Evolutionary conservation across 2,888 invertebrate species (phyloP).

Genomic region (Platerodrilus igneus): DNA sequence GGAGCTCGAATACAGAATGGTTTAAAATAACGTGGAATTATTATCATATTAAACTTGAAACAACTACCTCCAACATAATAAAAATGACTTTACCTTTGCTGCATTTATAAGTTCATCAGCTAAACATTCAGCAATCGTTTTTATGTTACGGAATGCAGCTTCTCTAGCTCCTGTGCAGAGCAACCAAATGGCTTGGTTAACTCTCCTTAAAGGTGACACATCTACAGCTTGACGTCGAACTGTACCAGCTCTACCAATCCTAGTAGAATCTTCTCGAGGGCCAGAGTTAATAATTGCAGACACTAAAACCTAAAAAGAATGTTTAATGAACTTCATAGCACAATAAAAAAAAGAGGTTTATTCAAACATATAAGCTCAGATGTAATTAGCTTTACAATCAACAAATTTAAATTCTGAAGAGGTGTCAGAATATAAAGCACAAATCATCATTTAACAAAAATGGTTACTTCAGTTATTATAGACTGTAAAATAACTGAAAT

Average conservation of each 20-base stretch:
- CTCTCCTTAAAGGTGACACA: conserved; percentile 95
- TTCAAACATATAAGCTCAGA: conserved; percentile 10
- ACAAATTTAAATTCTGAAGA: conserved; percentile 39
- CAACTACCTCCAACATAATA: conserved; percentile 2
- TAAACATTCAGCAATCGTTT: conserved; percentile 98
- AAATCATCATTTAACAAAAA: conserved; percentile 8
- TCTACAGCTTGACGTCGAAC: conserved; percentile 99
- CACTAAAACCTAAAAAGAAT: conserved; percentile 77
- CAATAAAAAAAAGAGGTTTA: no score
- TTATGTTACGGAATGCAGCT: conserved; percentile 99
- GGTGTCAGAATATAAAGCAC: conserved; percentile 42
- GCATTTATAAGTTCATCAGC: conserved; percentile 99
- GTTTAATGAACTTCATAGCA: no score
- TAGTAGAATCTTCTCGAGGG: conserved; percentile 98
- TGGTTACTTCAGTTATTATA: no score
- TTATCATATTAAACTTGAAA: no score
- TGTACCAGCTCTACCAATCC: conserved; percentile 99
- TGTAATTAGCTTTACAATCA: conserved; percentile 17
- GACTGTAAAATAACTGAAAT: no score
- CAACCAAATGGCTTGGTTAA: conserved; percentile 99
- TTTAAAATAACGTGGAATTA: no score
- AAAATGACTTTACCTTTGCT: conserved; percentile 69
- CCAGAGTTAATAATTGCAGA: conserved; percentile 99
- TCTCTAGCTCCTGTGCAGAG: conserved; percentile 98
- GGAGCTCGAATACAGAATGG: no score